Conservation (phyloP, 2,888 invertebrate species). For the Tillus elongatus region DNA sequence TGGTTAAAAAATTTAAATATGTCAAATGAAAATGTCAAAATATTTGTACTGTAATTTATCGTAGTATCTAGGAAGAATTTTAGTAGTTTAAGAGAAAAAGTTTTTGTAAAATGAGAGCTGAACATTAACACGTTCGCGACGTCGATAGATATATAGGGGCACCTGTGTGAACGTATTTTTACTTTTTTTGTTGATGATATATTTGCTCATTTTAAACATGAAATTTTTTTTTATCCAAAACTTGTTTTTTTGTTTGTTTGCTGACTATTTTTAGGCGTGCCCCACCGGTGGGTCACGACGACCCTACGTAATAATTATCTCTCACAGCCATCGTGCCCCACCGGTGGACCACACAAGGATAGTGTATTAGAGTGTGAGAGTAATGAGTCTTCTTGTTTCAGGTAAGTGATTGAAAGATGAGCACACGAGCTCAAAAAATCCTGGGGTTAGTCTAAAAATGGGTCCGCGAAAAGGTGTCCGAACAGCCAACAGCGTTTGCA, state of each 20-base stretch:
- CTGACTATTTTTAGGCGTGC: background rate
- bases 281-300: too few species aligned
- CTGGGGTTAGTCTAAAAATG: background rate
- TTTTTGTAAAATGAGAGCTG: too few species aligned
- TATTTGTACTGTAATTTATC: too few species aligned
- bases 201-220: constrained; percentile 1
- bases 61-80: too few species aligned
- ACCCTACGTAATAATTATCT: constrained; percentile 1
- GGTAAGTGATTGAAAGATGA: constrained; percentile 1
- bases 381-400: background rate
- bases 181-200: too few species aligned
- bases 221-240: background rate
- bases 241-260: background rate
- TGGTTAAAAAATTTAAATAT: too few species aligned
- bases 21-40: too few species aligned
- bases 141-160: background rate
- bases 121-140: constrained; percentile 4
- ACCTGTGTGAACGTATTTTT: too few species aligned
- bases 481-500: constrained; percentile 2
- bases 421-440: constrained; percentile 1
- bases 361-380: background rate
- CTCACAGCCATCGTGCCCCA: constrained; percentile 4
- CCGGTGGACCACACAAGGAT: constrained; percentile 4
- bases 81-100: too few species aligned
- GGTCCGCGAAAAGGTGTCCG: background rate